These are phyloP conservation scores for Holcopasites calliopsidis DNA, from an alignment of 1,140 invertebrate genomes.

Conservation along the genomic window DNA sequence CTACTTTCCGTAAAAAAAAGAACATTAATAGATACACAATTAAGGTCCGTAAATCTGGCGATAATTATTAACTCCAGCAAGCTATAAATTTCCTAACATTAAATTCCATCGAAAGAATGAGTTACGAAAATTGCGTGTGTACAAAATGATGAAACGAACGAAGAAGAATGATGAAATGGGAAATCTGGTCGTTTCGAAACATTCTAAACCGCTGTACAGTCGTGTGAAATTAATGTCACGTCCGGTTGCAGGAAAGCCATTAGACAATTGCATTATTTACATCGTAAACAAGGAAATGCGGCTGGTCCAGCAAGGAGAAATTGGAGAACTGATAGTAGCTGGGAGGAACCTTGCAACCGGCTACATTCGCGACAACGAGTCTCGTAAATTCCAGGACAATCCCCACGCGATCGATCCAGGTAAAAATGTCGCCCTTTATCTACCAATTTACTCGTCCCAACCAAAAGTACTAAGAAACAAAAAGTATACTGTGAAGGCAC, in stretches of 20 bases:
- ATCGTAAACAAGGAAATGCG: conserved; percentile 86
- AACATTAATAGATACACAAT: no score
- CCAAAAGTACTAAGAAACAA: no score
- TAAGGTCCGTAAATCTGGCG: no score
- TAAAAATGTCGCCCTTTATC: conserved; percentile 64
- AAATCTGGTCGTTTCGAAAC: neutral
- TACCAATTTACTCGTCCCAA: neutral
- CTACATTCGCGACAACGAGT: conserved; percentile 87
- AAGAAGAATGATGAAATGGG: neutral
- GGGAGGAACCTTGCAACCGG: conserved; percentile 89
- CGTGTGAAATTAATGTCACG: neutral
- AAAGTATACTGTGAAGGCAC: no score
- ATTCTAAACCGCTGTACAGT: neutral
- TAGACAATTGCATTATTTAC: conserved; percentile 90
- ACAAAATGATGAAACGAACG: no score
- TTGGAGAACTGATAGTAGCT: conserved; percentile 89
- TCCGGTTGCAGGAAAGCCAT: conserved; percentile 81
- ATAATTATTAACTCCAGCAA: no score
- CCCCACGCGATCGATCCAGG: conserved; percentile 83
- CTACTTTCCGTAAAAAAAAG: no score
- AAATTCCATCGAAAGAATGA: no score
- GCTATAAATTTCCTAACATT: no score
- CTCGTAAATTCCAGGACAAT: conserved; percentile 87
- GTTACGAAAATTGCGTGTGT: no score
- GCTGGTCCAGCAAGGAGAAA: conserved; percentile 84